Conservation (phyloP, 2,797 vertebrate species). For the Valencia hispanica region DNA sequence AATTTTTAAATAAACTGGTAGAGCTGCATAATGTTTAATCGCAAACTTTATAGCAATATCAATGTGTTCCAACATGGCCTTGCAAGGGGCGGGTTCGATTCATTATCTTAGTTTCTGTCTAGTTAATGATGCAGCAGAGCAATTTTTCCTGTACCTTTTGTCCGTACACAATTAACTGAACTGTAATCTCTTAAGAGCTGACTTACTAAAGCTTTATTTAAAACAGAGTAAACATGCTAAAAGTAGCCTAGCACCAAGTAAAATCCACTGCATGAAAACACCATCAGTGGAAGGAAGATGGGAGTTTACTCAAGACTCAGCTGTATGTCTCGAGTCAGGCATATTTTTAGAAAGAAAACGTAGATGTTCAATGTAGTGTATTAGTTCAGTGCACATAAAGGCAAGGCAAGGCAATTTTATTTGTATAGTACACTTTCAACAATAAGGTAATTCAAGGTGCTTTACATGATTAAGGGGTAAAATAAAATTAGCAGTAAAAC, state of each 20-base stretch:
- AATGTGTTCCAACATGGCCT: neutral
- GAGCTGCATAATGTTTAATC: neutral
- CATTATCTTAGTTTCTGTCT: neutral
- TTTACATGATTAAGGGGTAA: no score
- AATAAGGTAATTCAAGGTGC: no score
- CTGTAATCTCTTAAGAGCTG: neutral
- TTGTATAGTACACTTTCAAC: no score
- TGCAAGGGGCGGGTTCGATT: neutral
- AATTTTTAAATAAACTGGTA: neutral
- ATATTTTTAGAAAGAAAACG: neutral
- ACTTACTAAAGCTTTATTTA: neutral
- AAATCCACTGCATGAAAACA: neutral
- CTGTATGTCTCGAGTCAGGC: no score
- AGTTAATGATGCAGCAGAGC: neutral
- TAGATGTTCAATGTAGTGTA: neutral
- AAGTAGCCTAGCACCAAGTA: neutral
- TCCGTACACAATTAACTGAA: neutral
- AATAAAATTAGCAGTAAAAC: no score
- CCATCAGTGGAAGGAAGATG: neutral
- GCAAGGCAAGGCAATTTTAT: no score
- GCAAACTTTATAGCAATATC: no score
- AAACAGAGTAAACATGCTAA: neutral
- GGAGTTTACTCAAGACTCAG: neutral
- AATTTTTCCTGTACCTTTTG: neutral
- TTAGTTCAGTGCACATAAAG: neutral